Conservation (phyloP, 2,797 vertebrate species). For the Chanos chanos region DNA sequence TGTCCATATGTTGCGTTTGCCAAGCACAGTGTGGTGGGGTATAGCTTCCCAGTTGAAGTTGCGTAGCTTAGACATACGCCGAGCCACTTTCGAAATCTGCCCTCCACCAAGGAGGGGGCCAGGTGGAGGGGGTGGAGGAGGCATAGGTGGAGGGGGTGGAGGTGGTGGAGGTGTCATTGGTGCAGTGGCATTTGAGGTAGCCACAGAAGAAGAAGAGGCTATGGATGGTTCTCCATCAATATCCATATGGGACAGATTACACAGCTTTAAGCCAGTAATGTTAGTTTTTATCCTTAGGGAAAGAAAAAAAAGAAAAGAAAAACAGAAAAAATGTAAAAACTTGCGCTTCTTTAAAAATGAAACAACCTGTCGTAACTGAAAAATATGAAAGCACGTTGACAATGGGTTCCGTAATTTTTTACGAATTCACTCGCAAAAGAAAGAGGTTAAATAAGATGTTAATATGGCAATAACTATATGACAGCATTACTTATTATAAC, state of each 20-base stretch:
- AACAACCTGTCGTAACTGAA: too few relatives aligned
- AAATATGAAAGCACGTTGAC: too few relatives aligned
- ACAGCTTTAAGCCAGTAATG: too few relatives aligned
- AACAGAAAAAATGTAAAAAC: too few relatives aligned
- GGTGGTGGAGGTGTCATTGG: constrained; percentile 49
- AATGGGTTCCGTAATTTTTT: too few relatives aligned
- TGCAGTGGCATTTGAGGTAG: constrained; percentile 46
- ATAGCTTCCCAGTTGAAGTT: constrained; percentile 82
- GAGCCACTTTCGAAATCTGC: constrained; percentile 20
- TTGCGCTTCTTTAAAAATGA: too few relatives aligned
- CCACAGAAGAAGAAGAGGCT: background rate
- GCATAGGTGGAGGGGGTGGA: constrained; percentile 18
- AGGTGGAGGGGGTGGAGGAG: constrained; percentile 30
- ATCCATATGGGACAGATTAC: background rate
- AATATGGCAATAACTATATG: background rate
- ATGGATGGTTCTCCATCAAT: background rate
- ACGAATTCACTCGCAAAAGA: too few relatives aligned
- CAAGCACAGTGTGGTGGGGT: constrained; percentile 69
- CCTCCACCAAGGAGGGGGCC: constrained; percentile 13
- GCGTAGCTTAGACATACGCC: constrained; percentile 65
- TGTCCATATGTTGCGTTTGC: constrained; percentile 78
- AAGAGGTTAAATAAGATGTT: background rate
- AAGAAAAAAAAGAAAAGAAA: background rate
- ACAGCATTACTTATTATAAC: background rate
- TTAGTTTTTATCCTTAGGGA: background rate